phyloP scores from a whole-genome alignment of 2,113 vertebrate genomes.

The Athene cunicularia region DNA sequence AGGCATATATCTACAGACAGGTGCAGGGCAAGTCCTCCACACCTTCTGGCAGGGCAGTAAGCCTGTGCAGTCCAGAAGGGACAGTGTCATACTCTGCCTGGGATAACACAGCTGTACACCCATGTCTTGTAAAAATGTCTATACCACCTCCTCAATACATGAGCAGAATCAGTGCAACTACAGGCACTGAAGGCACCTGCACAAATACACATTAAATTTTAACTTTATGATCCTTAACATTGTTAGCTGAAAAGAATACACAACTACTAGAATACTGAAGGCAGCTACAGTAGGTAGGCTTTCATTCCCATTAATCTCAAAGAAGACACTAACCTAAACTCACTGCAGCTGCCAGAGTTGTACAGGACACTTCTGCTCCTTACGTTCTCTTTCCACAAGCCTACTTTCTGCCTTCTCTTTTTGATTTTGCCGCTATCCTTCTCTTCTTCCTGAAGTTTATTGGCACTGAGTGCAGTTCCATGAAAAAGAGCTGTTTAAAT shows the following conservation, averaged over 20 bases:
- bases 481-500: not conserved
- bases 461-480: not conserved
- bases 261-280: not conserved
- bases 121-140: rapidly evolving
- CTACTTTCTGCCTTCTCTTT: not conserved
- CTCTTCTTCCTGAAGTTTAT: not conserved
- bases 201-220: not conserved
- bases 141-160: rapidly evolving
- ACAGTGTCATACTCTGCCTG: not conserved
- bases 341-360: not conserved
- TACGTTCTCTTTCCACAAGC: not conserved
- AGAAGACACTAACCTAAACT: not conserved
- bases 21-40: not conserved
- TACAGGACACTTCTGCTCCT: not conserved
- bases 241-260: not conserved
- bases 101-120: rapidly evolving
- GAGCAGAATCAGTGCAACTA: not conserved
- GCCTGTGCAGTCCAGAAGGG: not conserved
- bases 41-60: not conserved
- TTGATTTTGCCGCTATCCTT: not conserved
- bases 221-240: not conserved
- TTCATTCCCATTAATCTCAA: not conserved
- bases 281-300: not conserved
- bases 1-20: not conserved
- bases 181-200: not conserved